These are phyloP conservation scores for Antechinus flavipes DNA, from an alignment of 2,113 vertebrate genomes.

Conservation along the genomic window DNA sequence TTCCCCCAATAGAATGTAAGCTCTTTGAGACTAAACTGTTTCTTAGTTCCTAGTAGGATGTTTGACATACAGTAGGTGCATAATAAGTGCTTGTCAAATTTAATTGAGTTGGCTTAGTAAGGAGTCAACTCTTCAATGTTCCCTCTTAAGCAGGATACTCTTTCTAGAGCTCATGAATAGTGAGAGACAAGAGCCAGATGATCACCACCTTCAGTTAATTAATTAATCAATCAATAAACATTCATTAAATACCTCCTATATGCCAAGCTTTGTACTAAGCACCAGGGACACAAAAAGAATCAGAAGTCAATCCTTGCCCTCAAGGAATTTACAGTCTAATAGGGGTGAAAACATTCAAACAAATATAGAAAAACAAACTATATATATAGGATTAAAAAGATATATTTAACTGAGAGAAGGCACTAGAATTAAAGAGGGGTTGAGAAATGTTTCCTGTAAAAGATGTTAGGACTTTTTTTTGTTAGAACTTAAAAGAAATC, in stretches of 20 bases:
- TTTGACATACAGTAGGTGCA: neutral
- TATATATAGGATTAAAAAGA: neutral
- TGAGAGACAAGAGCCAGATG: neutral
- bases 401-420: neutral
- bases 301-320: neutral
- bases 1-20: neutral
- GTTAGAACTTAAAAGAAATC: neutral
- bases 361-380: neutral
- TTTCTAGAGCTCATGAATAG: neutral
- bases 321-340: neutral
- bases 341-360: neutral
- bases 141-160: neutral
- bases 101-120: neutral
- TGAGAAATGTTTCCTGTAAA: neutral
- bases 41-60: neutral
- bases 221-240: neutral
- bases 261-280: neutral
- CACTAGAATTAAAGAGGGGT: neutral
- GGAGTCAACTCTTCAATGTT: neutral
- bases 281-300: neutral
- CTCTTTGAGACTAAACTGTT: neutral
- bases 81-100: neutral
- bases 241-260: neutral
- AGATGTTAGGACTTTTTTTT: neutral
- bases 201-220: neutral